phyloP scores from a whole-genome alignment of 2,797 vertebrate species.

The Ctenopoma multispine region DNA sequence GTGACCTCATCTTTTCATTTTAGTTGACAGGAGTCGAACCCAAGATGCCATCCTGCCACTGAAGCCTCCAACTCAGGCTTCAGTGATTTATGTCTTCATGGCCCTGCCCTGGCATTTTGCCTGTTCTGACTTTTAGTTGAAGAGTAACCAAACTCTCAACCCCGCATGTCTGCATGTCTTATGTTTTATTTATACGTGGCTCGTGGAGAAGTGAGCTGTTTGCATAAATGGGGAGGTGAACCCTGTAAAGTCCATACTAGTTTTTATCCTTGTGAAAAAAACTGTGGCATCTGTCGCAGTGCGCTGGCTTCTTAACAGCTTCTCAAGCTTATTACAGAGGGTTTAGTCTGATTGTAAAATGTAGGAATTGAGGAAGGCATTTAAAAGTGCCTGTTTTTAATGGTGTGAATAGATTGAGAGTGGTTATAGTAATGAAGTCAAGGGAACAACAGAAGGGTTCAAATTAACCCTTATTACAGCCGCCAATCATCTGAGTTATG shows the following conservation, averaged over 20 bases:
- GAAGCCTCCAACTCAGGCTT: constrained; percentile 9
- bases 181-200: constrained; percentile 52
- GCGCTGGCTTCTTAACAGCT: constrained; percentile 1
- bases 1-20: background rate
- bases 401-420: constrained; percentile 20
- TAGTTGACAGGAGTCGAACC: constrained; percentile 21
- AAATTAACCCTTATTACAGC: constrained; percentile 36
- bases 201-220: constrained; percentile 24
- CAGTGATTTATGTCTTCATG: constrained; percentile 14
- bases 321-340: background rate
- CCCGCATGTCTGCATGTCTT: background rate
- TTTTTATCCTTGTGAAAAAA: background rate
- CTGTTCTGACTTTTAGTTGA: constrained; percentile 2
- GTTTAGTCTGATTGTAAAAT: constrained; percentile 32
- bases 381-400: constrained; percentile 40
- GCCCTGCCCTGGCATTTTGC: constrained; percentile 2
- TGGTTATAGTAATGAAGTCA: constrained; percentile 35
- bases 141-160: constrained; percentile 18
- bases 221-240: constrained; percentile 12
- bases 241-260: background rate
- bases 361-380: constrained; percentile 17
- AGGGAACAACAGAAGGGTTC: constrained; percentile 6
- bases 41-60: background rate
- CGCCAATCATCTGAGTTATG: constrained; percentile 14
- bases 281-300: background rate